Conservation (phyloP, 2,888 invertebrate genomes). For the Apantesis nais region DNA sequence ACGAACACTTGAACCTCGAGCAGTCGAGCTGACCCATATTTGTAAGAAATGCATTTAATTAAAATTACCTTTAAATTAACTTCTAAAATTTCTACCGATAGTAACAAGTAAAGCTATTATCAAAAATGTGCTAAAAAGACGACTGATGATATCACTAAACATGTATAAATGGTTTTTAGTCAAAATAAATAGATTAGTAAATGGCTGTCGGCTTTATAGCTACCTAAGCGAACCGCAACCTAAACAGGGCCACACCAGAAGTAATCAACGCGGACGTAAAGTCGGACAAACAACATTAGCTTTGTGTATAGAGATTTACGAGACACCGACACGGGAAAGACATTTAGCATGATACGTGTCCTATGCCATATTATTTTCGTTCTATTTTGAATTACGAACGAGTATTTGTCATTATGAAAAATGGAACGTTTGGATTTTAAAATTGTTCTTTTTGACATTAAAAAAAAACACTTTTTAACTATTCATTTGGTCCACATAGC, state of each 20-base stretch:
- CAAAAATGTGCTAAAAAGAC: neutral
- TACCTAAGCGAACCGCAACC: conserved; percentile 16
- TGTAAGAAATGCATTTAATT: too few relatives aligned
- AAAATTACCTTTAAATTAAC: too few relatives aligned
- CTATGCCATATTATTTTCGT: conserved; percentile 34
- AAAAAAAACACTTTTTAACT: neutral
- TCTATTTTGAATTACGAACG: conserved; percentile 50
- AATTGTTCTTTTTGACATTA: neutral
- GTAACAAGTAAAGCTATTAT: too few relatives aligned
- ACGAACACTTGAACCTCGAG: too few relatives aligned
- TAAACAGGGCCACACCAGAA: conserved; percentile 10
- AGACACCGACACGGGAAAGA: conserved; percentile 62
- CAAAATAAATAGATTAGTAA: neutral
- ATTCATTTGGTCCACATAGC: neutral
- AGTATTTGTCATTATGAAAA: conserved; percentile 33
- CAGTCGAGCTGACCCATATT: too few relatives aligned
- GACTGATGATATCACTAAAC: neutral
- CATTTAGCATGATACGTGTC: conserved; percentile 55
- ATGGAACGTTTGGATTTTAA: conserved; percentile 17
- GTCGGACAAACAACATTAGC: conserved; percentile 63
- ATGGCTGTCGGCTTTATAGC: conserved; percentile 10
- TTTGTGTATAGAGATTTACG: conserved; percentile 69
- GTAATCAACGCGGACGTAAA: conserved; percentile 53
- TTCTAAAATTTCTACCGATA: too few relatives aligned
- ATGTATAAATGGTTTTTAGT: neutral